Base-by-base conservation (phyloP, 2,888 invertebrate genomes). In the Callimorpha dominula region DNA sequence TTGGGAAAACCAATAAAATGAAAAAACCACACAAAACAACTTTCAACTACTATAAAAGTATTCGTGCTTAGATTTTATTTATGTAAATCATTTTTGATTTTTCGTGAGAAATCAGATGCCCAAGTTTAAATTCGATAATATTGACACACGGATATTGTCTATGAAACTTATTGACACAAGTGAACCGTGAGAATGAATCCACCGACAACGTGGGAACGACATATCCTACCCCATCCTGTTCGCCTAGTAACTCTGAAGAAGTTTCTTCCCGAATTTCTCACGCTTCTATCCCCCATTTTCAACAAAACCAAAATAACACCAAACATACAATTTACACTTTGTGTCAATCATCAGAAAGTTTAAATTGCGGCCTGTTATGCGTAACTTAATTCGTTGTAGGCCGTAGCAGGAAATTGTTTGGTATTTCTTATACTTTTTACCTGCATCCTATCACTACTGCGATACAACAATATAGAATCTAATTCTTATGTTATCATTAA, bases 181-280 rank as follows among this genome's bases (percentile, higher is more conserved):
- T 81, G 77, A 78, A 81, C 80, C 89, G 87, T 90, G 90, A 84
- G 89, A 89, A 85, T 81, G 70, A 74, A 76, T 78, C 73, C 72
- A 77, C 57, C 78, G 82, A 79, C 72, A 87, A 83, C 93, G 92
- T 93, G 93, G 90, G 93, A 93, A 92, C 85, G 68, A 72, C 50
- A 86, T 77, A 83, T 91, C 90, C 85, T 87, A 69, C 50, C 67
- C 71, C 9, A 77, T 78, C 82, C 91, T 95, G 90, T 71, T 72
- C 74, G 86, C 95, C 95, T 95, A 86, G 95, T 95, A 93, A 72
- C 81, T 87, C 86, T 88, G 92, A 94, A 95, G 95, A 94, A 93
- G 93, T 94, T 94, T 91, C 91, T 93, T 94, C 94, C 95, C 93
- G 93, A 95, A 95, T 93, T 95, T 95, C 95, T 95, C 95, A 95